phyloP scores from a whole-genome alignment of 2,113 vertebrate genomes.

The Sialia sialis region DNA sequence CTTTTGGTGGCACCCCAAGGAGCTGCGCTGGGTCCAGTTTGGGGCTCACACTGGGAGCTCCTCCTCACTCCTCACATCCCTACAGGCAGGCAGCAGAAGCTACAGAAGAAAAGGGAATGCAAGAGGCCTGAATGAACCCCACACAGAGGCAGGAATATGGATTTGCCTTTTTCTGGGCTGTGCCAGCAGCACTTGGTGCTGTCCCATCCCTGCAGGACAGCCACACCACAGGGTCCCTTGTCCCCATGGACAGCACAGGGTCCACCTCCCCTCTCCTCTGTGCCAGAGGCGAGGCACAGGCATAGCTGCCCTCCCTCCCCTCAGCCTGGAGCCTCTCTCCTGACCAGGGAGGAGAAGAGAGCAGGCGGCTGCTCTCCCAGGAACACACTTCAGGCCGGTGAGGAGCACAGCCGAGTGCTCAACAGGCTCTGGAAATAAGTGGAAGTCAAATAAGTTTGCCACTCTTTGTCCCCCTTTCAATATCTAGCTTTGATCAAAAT shows the following conservation, averaged over 20 bases:
- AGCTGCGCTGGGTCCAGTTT: not conserved
- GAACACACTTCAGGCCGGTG: not conserved
- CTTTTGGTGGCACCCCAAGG: not conserved
- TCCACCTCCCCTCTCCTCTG: fast-evolving
- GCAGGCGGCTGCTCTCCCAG: not conserved
- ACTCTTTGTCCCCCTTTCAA: conserved; percentile 31
- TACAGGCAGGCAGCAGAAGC: not conserved
- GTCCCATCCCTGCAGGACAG: not conserved
- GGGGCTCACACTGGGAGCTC: not conserved
- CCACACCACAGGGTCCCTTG: too few species aligned
- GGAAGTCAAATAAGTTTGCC: conserved; percentile 52
- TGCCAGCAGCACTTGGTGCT: not conserved
- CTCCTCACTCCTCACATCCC: not conserved
- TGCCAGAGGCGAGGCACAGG: not conserved
- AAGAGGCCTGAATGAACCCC: not conserved
- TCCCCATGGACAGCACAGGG: fast-evolving
- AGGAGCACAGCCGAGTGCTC: not conserved
- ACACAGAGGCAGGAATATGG: not conserved
- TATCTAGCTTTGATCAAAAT: conserved; percentile 55
- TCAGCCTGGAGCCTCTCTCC: not conserved
- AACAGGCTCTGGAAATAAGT: conserved; percentile 39
- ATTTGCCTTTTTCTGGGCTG: not conserved
- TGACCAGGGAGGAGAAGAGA: not conserved
- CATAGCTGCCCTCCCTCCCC: not conserved
- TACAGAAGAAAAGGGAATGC: not conserved